Evolutionary conservation across 2,797 vertebrate genomes (phyloP), one percentile per base, ranked within the genome.

Genomic region (Distichodus sexfasciatus): DNA sequence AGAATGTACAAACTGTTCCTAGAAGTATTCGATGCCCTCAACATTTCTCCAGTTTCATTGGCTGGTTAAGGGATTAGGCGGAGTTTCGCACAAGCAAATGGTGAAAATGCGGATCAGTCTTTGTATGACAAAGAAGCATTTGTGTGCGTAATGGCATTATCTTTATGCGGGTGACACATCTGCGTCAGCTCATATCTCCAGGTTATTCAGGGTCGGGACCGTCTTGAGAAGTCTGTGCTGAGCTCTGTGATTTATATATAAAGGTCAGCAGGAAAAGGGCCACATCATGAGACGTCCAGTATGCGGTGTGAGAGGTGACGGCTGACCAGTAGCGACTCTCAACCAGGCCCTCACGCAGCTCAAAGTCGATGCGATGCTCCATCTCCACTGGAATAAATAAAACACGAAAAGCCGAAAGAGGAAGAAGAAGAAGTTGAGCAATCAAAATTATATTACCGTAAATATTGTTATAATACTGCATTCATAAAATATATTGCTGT

Each of bases 301-400:
- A 99, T 69, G 94, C 94, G 11, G 97, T 99, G 86, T 99, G 97
- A 0, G 97, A 99, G 0, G 97, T 99, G 85, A 99, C 96, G 0
- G 96, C 94, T 0, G 97, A 99, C 97, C 96, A 99, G 73, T 98
- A 99, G 74, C 97, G 93, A 84, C 94, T 99, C 85, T 98, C 95
- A 85, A 99, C 97, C 9, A 99, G 82, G 71, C 97, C 96, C 84
- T 99, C 97, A 74, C 96, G 87, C 67, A 99, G 94, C 84, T 99
- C 97, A 44, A 94, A 99, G 86, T 99, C 97, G 1, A 99, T 91
- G 73, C 97, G 94, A 65, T 93, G 93, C 84, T 98, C 95, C 91
- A 99, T 81, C 66, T 99, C 96, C 90, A 95, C 96, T 97, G 79
- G 1, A 76, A 85, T 50, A 81, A 14, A 81, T 26, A 9, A 46